Conservation (phyloP, 2,797 vertebrate species). For the Pangasius djambal region DNA sequence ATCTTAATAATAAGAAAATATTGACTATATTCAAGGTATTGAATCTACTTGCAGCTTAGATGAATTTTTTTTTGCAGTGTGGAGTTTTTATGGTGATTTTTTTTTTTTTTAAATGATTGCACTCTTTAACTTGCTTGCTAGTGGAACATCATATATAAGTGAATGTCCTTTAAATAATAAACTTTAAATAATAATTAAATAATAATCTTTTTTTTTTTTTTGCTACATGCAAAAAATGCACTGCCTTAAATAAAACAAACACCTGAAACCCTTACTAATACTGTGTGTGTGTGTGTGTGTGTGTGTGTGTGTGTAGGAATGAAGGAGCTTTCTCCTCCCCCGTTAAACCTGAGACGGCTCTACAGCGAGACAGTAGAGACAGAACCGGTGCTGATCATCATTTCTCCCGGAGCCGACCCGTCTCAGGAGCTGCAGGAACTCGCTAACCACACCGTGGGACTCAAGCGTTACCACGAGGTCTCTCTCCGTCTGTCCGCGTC, state of each 20-base stretch:
- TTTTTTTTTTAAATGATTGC: neutral
- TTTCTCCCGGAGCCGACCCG: constrained; percentile 95
- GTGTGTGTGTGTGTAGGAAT: constrained; percentile 75
- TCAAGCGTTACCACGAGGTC: constrained; percentile 90
- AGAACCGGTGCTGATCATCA: constrained; percentile 93
- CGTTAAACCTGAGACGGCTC: constrained; percentile 89
- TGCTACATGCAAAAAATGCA: no score
- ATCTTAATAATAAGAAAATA: neutral
- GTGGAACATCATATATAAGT: no score
- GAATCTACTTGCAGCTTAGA: neutral
- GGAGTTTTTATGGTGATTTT: neutral
- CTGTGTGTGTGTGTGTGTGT: neutral
- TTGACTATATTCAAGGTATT: neutral
- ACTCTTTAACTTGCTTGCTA: neutral
- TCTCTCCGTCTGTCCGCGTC: constrained; percentile 41
- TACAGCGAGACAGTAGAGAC: constrained; percentile 87
- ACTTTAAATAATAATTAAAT: no score
- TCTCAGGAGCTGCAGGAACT: constrained; percentile 96
- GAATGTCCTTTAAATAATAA: no score
- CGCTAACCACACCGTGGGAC: constrained; percentile 81
- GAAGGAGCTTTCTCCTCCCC: constrained; percentile 89
- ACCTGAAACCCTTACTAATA: neutral
- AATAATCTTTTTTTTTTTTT: no score
- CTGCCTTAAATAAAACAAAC: neutral
- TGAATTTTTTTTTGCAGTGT: neutral